A percentile compares a stretch with the other conserved stretches of the same genome.
These are phyloP conservation scores for Galerucella pusilla DNA, from an alignment of 2,888 invertebrate genomes.

Conservation along the genomic window DNA sequence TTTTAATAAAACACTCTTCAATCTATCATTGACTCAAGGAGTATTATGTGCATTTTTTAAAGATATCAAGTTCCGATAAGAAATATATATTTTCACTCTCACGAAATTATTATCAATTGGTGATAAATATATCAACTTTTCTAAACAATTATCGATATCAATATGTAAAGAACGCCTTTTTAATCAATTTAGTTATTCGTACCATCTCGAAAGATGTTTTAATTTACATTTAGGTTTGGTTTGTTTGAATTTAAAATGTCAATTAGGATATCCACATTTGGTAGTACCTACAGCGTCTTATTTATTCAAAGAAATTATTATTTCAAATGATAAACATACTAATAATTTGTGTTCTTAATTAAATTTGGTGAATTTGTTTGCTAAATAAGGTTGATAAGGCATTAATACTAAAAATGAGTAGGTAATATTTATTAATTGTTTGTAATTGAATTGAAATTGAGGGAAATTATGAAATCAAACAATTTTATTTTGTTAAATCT, in stretches of 20 bases:
- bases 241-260: background rate
- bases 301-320: background rate
- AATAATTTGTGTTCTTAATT: background rate
- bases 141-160: background rate
- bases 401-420: background rate
- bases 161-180: background rate
- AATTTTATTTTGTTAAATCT: too few species aligned
- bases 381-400: background rate
- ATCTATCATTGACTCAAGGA: background rate
- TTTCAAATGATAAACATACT: background rate
- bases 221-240: background rate
- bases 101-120: background rate
- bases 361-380: background rate
- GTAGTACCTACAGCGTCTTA: background rate
- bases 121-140: background rate
- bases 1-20: background rate
- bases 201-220: background rate
- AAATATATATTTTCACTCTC: background rate
- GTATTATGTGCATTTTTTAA: background rate
- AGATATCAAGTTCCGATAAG: background rate
- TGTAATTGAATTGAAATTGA: too few species aligned
- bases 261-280: constrained; percentile 1
- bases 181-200: background rate
- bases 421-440: background rate
- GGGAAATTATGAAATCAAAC: too few species aligned